Conservation (phyloP, 37 sponge, comb jelly and placozoan species). For the Diacarnus erythraeanus region DNA sequence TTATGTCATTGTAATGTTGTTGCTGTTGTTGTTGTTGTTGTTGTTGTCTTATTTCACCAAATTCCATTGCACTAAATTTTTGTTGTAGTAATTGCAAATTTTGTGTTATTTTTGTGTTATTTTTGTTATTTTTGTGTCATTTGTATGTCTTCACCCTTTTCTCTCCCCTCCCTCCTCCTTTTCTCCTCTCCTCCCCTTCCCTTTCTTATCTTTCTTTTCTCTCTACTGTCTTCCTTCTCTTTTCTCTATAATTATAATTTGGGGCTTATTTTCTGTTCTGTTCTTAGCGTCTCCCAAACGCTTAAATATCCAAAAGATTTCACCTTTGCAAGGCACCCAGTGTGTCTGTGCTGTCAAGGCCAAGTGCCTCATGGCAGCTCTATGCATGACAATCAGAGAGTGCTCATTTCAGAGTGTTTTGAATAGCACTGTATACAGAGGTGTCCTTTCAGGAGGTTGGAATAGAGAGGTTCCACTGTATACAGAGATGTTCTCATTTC, state of each 20-base stretch:
- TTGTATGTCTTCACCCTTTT: constrained; percentile 21
- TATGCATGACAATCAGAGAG: too few relatives aligned
- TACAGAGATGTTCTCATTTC: too few relatives aligned
- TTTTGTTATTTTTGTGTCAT: constrained; percentile 13
- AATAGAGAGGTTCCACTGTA: too few relatives aligned
- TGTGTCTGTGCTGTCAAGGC: too few relatives aligned
- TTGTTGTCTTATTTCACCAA: background rate
- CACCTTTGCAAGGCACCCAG: constrained; percentile 6
- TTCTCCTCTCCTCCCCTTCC: constrained; percentile 4
- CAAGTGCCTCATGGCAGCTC: too few relatives aligned
- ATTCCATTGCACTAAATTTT: too few relatives aligned
- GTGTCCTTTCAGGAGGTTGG: too few relatives aligned
- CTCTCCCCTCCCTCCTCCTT: constrained; percentile 14
- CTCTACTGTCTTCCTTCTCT: background rate
- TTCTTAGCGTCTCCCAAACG: constrained; percentile 4
- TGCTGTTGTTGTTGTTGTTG: too few relatives aligned
- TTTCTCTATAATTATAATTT: background rate
- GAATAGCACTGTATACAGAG: too few relatives aligned
- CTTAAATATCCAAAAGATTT: constrained; percentile 18
- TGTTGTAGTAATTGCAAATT: too few relatives aligned
- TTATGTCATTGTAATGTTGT: too few relatives aligned
- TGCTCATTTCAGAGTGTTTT: too few relatives aligned
- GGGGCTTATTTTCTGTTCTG: constrained; percentile 15
- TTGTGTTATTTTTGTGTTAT: constrained; percentile 20
- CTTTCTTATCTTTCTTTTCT: background rate